Evolutionary conservation across 2,797 vertebrate genomes (phyloP).

Genomic region (Botia kubotai): DNA sequence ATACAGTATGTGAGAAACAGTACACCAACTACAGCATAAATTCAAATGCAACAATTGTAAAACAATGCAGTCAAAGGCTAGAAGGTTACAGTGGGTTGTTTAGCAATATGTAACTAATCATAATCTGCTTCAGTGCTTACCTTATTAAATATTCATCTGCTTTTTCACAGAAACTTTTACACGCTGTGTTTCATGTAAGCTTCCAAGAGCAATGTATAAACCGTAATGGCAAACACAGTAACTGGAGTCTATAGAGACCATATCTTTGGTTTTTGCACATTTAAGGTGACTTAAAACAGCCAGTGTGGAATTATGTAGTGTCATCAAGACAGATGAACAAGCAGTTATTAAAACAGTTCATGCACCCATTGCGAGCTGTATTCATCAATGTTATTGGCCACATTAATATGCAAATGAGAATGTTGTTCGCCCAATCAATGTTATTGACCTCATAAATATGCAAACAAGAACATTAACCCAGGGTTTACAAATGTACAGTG

Average conservation of each 20-base stretch:
- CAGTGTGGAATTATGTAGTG: not conserved
- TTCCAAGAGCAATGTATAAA: not conserved
- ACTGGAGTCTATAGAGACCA: not conserved
- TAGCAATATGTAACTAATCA: not conserved
- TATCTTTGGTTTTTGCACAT: not conserved
- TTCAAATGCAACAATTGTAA: not conserved
- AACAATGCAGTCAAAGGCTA: not conserved
- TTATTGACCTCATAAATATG: slow-evolving; percentile 10
- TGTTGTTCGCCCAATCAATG: not conserved
- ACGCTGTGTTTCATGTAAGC: not conserved
- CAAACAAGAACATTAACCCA: not conserved
- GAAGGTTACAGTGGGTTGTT: not conserved
- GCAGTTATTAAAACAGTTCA: slow-evolving; percentile 2
- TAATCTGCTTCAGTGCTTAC: not conserved
- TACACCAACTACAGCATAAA: not conserved
- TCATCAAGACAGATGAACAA: not conserved
- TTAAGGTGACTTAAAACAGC: not conserved
- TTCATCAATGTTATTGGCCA: not conserved
- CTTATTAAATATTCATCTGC: not conserved
- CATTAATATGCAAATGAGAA: slow-evolving; percentile 9
- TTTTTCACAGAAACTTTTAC: not conserved
- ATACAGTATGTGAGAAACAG: not conserved
- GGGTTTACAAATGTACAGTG: not conserved
- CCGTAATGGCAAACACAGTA: not conserved
- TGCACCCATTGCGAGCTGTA: not conserved